phyloP scores from a whole-genome alignment of 2,113 vertebrate genomes.

The Oncorhynchus mykiss region DNA sequence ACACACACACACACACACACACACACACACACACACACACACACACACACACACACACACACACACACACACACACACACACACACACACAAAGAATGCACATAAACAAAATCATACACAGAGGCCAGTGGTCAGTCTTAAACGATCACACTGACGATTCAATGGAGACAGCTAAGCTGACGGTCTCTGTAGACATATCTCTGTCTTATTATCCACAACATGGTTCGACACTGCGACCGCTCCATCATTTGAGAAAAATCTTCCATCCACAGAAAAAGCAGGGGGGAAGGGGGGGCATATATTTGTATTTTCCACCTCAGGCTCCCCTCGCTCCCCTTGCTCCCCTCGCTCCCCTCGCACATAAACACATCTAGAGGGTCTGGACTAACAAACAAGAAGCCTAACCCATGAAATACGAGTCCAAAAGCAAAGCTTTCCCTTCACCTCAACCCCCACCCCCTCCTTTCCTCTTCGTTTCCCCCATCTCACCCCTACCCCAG shows the following conservation, averaged over 20 bases:
- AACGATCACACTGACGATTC: constrained; percentile 37
- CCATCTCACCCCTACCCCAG: constrained; percentile 39
- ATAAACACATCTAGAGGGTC: constrained; percentile 55
- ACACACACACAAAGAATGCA: background rate
- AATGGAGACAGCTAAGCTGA: constrained; percentile 55
- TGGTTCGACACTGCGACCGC: constrained; percentile 23
- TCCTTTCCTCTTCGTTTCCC: constrained; percentile 23
- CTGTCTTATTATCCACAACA: constrained; percentile 61
- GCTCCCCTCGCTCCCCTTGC: constrained; percentile 3
- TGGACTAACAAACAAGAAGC: constrained; percentile 70
- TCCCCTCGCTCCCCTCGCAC: constrained; percentile 25
- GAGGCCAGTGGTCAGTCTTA: constrained; percentile 35
- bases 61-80: constrained; percentile 13
- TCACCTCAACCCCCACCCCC: constrained; percentile 28
- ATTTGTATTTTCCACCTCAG: constrained; percentile 38
- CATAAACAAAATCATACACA: background rate
- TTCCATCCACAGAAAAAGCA: background rate
- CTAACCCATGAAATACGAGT: constrained; percentile 67
- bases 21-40: constrained; percentile 15
- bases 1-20: background rate
- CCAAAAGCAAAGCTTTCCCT: constrained; percentile 63
- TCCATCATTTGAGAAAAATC: constrained; percentile 24
- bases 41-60: constrained; percentile 4
- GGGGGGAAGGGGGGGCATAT: background rate
- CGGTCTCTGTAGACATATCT: constrained; percentile 41